Base-by-base conservation (phyloP, 2,797 vertebrate species). In the Martes flavigula region DNA sequence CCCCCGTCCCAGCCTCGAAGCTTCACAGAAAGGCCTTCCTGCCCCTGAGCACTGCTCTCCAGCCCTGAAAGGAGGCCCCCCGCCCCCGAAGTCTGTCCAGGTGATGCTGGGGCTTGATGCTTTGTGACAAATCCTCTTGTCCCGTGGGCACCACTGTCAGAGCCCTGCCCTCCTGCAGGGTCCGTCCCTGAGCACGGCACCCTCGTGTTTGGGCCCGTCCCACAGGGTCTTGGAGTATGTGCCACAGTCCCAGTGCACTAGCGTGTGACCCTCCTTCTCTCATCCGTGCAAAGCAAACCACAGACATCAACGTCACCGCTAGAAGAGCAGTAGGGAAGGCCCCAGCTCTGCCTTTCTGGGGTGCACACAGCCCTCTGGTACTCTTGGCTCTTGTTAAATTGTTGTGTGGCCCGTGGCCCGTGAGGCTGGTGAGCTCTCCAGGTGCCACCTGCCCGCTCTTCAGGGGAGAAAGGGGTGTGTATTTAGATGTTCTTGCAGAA, bases 361-460 rank as follows among this genome's bases (percentile, higher is more conserved):
- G 75, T 1, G 5, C 46, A 51, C 25, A 18, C 75, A n/a, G 1
- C 46, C 30, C 30, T 20, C 75, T 7, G 75, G 30, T 7, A 17
- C 46, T n/a, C 75, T 30, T 2, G 75, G 75, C 46, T 78, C 3
- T n/a, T 43, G 81, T 12, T 20, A 2, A 82, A 21, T 1, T 2
- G 5, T 17, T 20, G 38, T 8, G 25, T 12, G 25, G 23, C 48
- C 70, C 0, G 0, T 48, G 78, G 48, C 48, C 60, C 9, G 0
- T 1, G 43, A 32, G 48, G 38, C 38, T 68, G 21, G 4, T 17
- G 23, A 13, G 18, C 25, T 48, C 60, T 13, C 12, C 12, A 18
- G 51, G n/a, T 2, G 60, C n/a, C 4, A 23, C 14, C 25, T 23
- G 25, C 75, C 27, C 0, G 1, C 54, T 54, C 27, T 3, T 23